Percentiles rank a stretch among this genome's conserved stretches.
Conservation (phyloP, 2,888 invertebrate species). For the Cryptus armator region DNA sequence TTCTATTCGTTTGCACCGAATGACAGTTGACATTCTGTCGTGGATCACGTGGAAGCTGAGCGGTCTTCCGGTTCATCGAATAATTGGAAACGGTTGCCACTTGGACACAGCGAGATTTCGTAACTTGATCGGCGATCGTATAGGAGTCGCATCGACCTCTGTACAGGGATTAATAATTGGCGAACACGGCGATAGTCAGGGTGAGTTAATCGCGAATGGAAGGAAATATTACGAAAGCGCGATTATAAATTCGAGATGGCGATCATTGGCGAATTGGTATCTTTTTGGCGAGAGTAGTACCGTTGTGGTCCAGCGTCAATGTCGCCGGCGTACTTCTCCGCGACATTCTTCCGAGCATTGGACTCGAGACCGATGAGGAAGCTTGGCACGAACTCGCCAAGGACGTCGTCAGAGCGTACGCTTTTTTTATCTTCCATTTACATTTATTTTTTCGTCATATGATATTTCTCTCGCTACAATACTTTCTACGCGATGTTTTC, state of each 20-base stretch:
- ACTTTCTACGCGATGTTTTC: background rate
- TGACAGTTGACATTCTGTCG: constrained; percentile 87
- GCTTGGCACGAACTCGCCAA: constrained; percentile 86
- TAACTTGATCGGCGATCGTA: constrained; percentile 86
- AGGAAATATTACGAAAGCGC: constrained; percentile 49
- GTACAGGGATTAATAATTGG: constrained; percentile 89
- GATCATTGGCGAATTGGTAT: constrained; percentile 50
- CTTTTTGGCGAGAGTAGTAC: constrained; percentile 83
- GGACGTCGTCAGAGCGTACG: constrained; percentile 84
- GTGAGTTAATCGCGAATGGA: constrained; percentile 82
- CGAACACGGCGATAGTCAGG: constrained; percentile 89
- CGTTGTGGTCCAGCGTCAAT: constrained; percentile 88
- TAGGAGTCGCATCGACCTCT: constrained; percentile 87
- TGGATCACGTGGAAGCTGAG: constrained; percentile 90
- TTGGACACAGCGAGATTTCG: constrained; percentile 88
- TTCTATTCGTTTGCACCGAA: background rate
- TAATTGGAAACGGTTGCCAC: constrained; percentile 89
- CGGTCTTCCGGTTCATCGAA: constrained; percentile 87
- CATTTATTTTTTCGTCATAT: background rate
- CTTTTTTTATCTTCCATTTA: background rate
- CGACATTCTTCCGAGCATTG: constrained; percentile 86
- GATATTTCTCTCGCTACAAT: background rate
- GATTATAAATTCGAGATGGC: constrained; percentile 41
- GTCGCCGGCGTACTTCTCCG: constrained; percentile 87
- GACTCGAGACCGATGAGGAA: constrained; percentile 85